phyloP scores from a whole-genome alignment of 2,113 vertebrate species.

The Hyperopisus bebe region DNA sequence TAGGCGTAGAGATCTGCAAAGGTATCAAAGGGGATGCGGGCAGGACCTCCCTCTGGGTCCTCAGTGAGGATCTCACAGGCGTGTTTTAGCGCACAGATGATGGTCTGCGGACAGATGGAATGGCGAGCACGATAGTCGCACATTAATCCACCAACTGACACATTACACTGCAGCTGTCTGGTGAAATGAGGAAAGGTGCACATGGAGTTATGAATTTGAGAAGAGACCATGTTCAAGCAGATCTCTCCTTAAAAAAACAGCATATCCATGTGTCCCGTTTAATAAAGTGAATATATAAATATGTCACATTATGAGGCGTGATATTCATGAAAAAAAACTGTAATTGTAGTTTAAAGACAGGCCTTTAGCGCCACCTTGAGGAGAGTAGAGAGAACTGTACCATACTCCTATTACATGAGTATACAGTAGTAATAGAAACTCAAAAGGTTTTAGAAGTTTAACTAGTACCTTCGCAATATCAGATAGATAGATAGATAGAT shows the following conservation, averaged over 20 bases:
- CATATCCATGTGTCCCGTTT: neutral
- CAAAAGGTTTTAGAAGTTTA: neutral
- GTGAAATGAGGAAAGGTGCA: neutral
- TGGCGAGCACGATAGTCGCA: neutral
- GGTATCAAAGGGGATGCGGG: slow-evolving; percentile 62
- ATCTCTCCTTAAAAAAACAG: neutral
- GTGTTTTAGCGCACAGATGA: slow-evolving; percentile 68
- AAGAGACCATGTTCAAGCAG: too few relatives aligned
- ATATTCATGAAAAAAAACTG: neutral
- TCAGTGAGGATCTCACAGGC: slow-evolving; percentile 77
- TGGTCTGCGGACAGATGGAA: slow-evolving; percentile 49
- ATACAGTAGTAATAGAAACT: neutral
- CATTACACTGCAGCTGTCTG: neutral
- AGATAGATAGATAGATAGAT: neutral
- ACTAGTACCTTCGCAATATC: neutral
- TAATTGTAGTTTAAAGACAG: neutral
- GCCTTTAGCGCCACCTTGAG: slow-evolving; percentile 14
- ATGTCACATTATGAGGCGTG: neutral
- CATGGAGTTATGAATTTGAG: neutral
- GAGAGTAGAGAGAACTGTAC: neutral
- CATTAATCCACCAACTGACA: neutral
- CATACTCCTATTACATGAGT: neutral
- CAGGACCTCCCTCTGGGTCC: slow-evolving; percentile 69
- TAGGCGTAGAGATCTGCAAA: slow-evolving; percentile 74
- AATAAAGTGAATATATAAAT: neutral